phyloP scores from a whole-genome alignment of 1,140 invertebrate species.

The Vanessa atalanta region DNA sequence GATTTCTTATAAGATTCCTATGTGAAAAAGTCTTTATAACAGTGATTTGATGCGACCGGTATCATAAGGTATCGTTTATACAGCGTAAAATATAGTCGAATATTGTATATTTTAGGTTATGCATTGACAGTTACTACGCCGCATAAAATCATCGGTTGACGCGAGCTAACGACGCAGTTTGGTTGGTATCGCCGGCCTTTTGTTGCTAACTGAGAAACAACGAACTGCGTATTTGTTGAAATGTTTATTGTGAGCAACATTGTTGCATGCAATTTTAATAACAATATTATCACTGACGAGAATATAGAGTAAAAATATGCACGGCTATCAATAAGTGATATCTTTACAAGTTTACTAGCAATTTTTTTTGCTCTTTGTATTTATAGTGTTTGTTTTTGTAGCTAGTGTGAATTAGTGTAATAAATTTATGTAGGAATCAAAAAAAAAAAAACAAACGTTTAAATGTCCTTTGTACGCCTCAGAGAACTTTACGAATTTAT shows the following conservation, averaged over 20 bases:
- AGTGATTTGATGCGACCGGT: conserved; percentile 27
- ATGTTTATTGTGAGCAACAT: conserved; percentile 34
- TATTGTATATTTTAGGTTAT: conserved; percentile 59
- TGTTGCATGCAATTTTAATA: conserved; percentile 31
- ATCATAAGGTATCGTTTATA: conserved; percentile 32
- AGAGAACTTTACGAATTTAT: too few species aligned
- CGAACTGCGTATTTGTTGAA: conserved; percentile 63
- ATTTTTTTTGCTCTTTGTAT: not conserved
- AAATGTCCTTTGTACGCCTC: too few species aligned
- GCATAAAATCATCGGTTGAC: conserved; percentile 61
- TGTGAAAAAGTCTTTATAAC: conserved; percentile 46
- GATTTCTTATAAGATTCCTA: conserved; percentile 43
- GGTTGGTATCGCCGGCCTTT: conserved; percentile 62
- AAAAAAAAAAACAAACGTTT: too few species aligned
- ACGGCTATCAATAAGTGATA: not conserved
- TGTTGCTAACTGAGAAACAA: conserved; percentile 71
- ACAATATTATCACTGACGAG: not conserved
- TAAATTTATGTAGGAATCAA: too few species aligned
- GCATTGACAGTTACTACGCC: conserved; percentile 71
- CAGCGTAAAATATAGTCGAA: conserved; percentile 26
- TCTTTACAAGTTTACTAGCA: not conserved
- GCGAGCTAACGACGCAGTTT: conserved; percentile 68
- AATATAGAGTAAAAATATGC: not conserved
- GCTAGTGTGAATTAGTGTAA: not conserved
- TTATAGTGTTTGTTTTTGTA: not conserved